Percentiles rank a stretch among this genome's conserved stretches.
Conservation (phyloP, 2,888 invertebrate genomes). For the Callyntrura sp. region DNA sequence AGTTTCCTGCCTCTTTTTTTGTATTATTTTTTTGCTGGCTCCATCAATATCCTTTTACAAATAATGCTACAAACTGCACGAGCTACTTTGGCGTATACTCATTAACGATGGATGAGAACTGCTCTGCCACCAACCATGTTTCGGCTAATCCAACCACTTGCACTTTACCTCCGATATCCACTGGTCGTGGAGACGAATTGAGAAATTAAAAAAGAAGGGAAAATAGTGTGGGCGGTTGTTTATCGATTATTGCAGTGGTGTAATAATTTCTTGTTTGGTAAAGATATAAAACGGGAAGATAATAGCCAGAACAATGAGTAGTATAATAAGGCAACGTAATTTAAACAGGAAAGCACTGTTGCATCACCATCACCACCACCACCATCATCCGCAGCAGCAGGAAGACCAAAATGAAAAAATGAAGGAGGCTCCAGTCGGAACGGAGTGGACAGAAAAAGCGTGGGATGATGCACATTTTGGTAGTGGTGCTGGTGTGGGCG, state of each 20-base stretch:
- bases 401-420: constrained; percentile 12
- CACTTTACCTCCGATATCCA: background rate
- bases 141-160: background rate
- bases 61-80: background rate
- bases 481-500: constrained; percentile 8
- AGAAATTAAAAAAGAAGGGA: constrained; percentile 2
- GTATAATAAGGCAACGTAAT: constrained; percentile 46
- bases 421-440: constrained; percentile 17
- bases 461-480: constrained; percentile 25
- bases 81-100: background rate
- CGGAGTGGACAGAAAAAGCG: constrained; percentile 13
- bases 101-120: constrained; percentile 47
- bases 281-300: background rate
- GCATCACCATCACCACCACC: constrained; percentile 17
- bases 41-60: background rate
- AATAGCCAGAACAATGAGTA: background rate
- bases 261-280: background rate
- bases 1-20: background rate
- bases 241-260: background rate
- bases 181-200: background rate
- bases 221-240: background rate
- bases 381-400: background rate
- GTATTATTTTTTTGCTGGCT: too few species aligned
- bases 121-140: background rate
- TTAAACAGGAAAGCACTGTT: constrained; percentile 29